A percentile compares a stretch with the other conserved stretches of the same genome.
These are phyloP conservation scores for Drosophila baimaii DNA, from an alignment of 1,140 invertebrate genomes.

Conservation along the genomic window DNA sequence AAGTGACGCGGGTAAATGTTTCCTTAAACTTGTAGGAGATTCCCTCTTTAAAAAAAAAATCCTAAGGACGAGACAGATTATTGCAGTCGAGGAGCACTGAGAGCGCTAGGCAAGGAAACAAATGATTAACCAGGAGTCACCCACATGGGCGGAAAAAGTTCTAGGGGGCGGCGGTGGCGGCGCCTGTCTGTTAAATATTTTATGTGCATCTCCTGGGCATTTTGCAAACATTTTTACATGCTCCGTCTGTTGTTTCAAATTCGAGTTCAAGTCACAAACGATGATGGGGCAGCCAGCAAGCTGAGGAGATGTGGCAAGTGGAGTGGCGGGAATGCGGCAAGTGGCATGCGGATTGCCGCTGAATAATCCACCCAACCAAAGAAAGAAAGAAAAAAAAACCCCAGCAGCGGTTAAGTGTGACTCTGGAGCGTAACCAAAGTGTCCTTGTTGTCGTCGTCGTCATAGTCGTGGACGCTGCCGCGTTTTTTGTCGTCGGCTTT, in stretches of 20 bases:
- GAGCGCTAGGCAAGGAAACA: slow-evolving; percentile 39
- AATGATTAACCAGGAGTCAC: slow-evolving; percentile 73
- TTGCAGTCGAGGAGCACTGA: slow-evolving; percentile 40
- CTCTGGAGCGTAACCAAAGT: slow-evolving; percentile 79
- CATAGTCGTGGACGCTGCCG: not conserved
- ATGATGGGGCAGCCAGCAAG: slow-evolving; percentile 52
- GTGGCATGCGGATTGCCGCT: slow-evolving; percentile 69
- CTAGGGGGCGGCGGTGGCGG: slow-evolving; percentile 18
- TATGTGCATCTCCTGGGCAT: slow-evolving; percentile 82
- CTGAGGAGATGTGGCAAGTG: slow-evolving; percentile 3
- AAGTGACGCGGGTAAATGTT: slow-evolving; percentile 23
- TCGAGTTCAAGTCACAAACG: slow-evolving; percentile 56
- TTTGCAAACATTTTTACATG: slow-evolving; percentile 82
- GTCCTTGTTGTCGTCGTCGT: slow-evolving; percentile 46
- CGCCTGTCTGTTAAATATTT: slow-evolving; percentile 80
- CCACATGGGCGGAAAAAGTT: slow-evolving; percentile 52
- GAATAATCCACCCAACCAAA: slow-evolving; percentile 69
- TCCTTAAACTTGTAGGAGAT: slow-evolving; percentile 44
- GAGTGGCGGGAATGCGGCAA: slow-evolving; percentile 52
- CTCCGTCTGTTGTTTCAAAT: slow-evolving; percentile 57
- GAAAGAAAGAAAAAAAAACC: slow-evolving; percentile 19
- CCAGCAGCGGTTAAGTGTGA: slow-evolving; percentile 57
- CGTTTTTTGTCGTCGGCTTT: slow-evolving; percentile 57
- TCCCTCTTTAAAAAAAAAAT: not conserved
- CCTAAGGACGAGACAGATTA: slow-evolving; percentile 61